Base-by-base conservation (phyloP, 2,797 vertebrate genomes). In the Acrossocheilus wenchowensis region DNA sequence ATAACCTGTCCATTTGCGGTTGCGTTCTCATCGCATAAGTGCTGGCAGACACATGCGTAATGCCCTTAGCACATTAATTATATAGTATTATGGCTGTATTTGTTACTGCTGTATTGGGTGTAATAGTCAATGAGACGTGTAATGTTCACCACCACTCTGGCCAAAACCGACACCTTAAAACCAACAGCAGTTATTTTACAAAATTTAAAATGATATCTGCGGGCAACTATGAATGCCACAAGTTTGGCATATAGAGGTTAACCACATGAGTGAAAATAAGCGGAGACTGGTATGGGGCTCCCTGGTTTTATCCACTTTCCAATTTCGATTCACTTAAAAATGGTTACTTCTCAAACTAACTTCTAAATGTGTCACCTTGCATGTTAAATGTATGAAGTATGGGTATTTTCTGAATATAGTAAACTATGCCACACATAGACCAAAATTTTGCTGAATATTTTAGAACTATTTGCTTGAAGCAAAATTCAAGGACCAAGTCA, bases 31-130 rank as follows among this genome's bases (percentile, higher is more conserved):
- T 72, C 23, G 43, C 26, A 41, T 41, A 82, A 36, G 36, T 43
- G 68, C 81, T 57, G 68, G 81, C 68, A 72, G 68, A 12, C 36
- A 72, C 30, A 36, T n/a, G 41, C 14, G 2, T 74, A 73, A 81
- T 74, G 36, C 23, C 19, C 34, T 50, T 54, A 45, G 21, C 48
- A 60, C 77, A 72, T 62, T 26, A 60, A 39, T 80, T 80, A 80
- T 80, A 48, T 14, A 50, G 52, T 80, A 50, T 85, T 85, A 62
- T 11, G 9, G 36, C 68, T 73, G 6, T 81, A 81, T 86, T 64
- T 86, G 84, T 86, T 81, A 86, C 50, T 80, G 54, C 68, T 73
- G 78, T 64, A 41, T 82, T 82, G 79, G 60, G 57, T 68, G 85
- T 86, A 41, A 82, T 74, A 43, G 60, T 36, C 79, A 82, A 82